phyloP scores from a whole-genome alignment of 2,113 vertebrate genomes.

The Carettochelys insculpta region DNA sequence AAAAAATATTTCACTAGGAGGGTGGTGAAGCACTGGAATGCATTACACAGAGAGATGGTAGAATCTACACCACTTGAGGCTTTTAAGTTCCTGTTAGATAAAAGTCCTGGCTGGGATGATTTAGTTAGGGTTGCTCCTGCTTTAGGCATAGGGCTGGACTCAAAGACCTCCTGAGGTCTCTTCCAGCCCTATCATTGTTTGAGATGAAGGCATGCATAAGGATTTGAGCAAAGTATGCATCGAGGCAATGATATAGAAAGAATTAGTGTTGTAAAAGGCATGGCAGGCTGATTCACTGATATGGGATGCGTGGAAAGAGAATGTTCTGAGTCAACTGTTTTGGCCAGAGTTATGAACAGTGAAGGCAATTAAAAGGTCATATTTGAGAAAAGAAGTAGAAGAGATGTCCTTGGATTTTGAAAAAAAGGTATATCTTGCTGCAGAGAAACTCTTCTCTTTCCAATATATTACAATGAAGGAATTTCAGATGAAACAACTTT shows the following conservation, averaged over 20 bases:
- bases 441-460: neutral
- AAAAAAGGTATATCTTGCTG: neutral
- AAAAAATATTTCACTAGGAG: no score
- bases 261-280: neutral
- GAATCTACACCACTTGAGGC: no score
- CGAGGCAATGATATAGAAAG: neutral
- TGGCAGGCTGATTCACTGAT: neutral
- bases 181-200: no score
- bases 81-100: no score
- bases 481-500: neutral
- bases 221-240: neutral
- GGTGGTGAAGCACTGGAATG: no score
- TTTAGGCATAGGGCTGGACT: no score
- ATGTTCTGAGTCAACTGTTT: neutral
- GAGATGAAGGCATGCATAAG: neutral
- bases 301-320: neutral
- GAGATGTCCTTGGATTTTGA: neutral
- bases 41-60: no score
- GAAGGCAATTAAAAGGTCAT: neutral
- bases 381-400: neutral
- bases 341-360: accelerated
- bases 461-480: neutral
- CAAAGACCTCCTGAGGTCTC: no score
- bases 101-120: no score
- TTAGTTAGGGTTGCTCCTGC: no score